Percentiles rank a stretch among this genome's conserved stretches.
These are phyloP conservation scores for Epinephelus lanceolatus DNA, from an alignment of 2,113 vertebrate genomes.

Conservation along the genomic window DNA sequence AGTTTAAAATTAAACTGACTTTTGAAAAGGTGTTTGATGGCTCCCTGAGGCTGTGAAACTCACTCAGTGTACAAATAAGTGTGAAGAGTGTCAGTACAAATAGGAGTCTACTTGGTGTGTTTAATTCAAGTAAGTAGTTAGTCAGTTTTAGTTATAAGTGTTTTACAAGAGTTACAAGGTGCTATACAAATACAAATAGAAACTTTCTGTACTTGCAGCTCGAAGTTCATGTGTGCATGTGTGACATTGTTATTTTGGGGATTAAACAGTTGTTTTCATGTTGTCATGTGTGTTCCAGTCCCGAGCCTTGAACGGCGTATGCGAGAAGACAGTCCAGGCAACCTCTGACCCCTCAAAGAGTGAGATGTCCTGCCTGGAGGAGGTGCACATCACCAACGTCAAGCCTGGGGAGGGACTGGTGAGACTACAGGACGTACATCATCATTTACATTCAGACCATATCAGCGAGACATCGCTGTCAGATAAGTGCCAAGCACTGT, in stretches of 20 bases:
- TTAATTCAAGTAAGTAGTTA: too few species aligned
- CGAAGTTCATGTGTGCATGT: too few species aligned
- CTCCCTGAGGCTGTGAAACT: background rate
- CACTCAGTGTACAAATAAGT: background rate
- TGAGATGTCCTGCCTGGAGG: constrained; percentile 90
- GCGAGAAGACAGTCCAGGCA: constrained; percentile 89
- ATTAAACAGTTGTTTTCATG: too few species aligned
- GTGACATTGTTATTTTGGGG: too few species aligned
- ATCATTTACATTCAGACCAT: background rate
- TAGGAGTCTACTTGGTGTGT: too few species aligned
- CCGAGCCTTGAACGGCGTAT: constrained; percentile 91
- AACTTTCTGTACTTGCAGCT: too few species aligned
- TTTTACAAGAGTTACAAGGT: too few species aligned
- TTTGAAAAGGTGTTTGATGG: background rate
- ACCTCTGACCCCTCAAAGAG: constrained; percentile 89
- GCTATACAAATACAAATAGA: too few species aligned
- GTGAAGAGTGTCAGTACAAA: background rate
- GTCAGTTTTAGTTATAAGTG: too few species aligned
- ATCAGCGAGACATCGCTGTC: constrained; percentile 13
- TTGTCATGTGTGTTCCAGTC: constrained; percentile 81
- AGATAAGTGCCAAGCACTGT: background rate
- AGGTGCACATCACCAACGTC: constrained; percentile 90
- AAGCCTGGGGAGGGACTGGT: constrained; percentile 95
- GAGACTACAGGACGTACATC: constrained; percentile 65
- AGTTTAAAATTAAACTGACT: background rate